Percentiles rank a stretch among this genome's conserved stretches.
Evolutionary conservation across 2,888 invertebrate genomes (phyloP).

Genomic region (Chrysodeixis includens): DNA sequence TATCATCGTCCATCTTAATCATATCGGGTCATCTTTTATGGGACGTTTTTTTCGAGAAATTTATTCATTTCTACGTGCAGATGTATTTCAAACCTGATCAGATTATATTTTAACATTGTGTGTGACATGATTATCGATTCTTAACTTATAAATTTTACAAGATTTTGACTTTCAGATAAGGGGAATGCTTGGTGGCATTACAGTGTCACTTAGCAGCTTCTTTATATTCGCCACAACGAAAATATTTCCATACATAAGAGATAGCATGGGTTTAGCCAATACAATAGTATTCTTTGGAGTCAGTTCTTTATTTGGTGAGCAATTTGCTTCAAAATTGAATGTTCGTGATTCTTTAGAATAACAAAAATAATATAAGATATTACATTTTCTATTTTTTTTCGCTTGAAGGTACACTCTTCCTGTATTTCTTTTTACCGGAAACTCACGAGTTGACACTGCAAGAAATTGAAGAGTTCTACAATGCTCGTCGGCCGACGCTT

Average conservation of each 20-base stretch:
- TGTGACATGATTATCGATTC: no score
- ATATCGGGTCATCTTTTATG: no score
- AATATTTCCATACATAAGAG: constrained; percentile 58
- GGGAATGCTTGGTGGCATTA: constrained; percentile 89
- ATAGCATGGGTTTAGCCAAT: constrained; percentile 59
- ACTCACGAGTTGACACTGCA: constrained; percentile 90
- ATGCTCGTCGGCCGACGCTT: constrained; percentile 83
- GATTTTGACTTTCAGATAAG: constrained; percentile 81
- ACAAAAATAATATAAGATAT: neutral
- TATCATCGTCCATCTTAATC: no score
- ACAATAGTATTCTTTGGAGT: constrained; percentile 63
- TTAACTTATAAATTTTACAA: no score
- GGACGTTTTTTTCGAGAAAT: no score
- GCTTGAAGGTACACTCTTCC: constrained; percentile 83
- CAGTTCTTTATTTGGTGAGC: constrained; percentile 68
- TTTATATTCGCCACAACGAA: constrained; percentile 65
- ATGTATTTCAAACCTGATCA: no score
- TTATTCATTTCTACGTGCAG: no score
- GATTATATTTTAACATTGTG: no score
- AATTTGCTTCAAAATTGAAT: no score
- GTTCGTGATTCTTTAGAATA: neutral
- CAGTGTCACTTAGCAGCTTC: constrained; percentile 76
- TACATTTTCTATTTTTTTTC: constrained; percentile 22
- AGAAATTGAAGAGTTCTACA: constrained; percentile 91
- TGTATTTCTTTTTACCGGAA: constrained; percentile 90